phyloP scores from a whole-genome alignment of 2,888 invertebrate species.

The Tinea pellionella region DNA sequence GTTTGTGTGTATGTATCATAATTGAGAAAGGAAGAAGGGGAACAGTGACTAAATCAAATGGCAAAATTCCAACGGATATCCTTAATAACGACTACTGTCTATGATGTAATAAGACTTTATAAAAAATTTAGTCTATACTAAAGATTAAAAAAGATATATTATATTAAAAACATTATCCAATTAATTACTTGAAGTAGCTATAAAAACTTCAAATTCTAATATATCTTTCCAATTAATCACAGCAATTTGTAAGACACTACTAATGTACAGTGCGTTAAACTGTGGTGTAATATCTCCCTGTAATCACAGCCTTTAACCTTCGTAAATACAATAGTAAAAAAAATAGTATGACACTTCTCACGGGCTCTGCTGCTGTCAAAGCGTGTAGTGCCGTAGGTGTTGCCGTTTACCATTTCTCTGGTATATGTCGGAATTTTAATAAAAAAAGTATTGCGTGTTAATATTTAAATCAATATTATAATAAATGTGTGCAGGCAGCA shows the following conservation, averaged over 20 bases:
- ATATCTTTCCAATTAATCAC: not conserved
- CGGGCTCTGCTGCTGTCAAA: not conserved
- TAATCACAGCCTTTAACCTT: constrained; percentile 3
- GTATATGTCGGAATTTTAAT: not conserved
- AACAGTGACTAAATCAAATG: not conserved
- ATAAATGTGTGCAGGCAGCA: no score
- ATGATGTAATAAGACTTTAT: not conserved
- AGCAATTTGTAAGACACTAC: not conserved
- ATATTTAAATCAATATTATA: not conserved
- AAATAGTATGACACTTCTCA: constrained; percentile 6
- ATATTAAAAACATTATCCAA: not conserved
- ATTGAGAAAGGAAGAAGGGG: not conserved
- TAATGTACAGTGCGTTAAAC: not conserved
- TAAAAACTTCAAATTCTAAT: not conserved
- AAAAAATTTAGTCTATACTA: not conserved
- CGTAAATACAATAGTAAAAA: not conserved
- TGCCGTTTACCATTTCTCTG: not conserved
- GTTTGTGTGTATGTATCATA: no score
- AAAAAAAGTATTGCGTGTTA: not conserved
- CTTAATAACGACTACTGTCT: not conserved
- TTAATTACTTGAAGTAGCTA: not conserved
- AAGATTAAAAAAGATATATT: not conserved
- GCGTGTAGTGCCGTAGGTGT: not conserved
- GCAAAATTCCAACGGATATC: not conserved
- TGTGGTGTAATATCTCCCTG: not conserved